A percentile compares a stretch with the other conserved stretches of the same genome.
Conservation (phyloP, 2,113 vertebrate species). For the Camelus bactrianus region DNA sequence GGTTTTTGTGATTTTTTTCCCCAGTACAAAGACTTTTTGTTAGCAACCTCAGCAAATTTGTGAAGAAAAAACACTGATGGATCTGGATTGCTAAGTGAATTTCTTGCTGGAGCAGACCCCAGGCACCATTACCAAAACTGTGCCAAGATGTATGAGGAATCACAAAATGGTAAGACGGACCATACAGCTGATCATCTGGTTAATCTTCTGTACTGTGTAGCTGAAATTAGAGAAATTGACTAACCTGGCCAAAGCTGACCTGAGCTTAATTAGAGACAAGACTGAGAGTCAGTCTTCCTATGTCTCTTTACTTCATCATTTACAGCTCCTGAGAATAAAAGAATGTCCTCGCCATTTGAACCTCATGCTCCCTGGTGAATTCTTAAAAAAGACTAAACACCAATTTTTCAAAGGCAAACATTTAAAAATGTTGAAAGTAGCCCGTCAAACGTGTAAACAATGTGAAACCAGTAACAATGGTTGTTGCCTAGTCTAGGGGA, state of each 20-base stretch:
- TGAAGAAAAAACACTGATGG: slow-evolving; percentile 37
- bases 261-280: neutral
- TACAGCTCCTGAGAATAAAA: neutral
- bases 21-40: neutral
- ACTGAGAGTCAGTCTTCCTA: neutral
- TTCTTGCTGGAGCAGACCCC: neutral
- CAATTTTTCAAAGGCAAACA: neutral
- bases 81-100: neutral
- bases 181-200: neutral
- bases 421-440: neutral
- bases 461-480: neutral
- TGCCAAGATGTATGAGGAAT: neutral
- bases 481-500: neutral
- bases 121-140: neutral
- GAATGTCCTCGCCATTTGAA: neutral
- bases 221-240: neutral
- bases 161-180: neutral
- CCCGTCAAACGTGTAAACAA: neutral
- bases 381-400: neutral
- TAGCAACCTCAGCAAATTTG: neutral
- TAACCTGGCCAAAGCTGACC: neutral
- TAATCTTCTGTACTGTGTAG: neutral
- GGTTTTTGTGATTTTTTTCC: neutral
- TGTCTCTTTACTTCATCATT: neutral
- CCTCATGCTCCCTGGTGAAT: neutral